These are phyloP conservation scores for Atherinosoma microstoma DNA, from an alignment of 2,797 vertebrate genomes.

Conservation along the genomic window DNA sequence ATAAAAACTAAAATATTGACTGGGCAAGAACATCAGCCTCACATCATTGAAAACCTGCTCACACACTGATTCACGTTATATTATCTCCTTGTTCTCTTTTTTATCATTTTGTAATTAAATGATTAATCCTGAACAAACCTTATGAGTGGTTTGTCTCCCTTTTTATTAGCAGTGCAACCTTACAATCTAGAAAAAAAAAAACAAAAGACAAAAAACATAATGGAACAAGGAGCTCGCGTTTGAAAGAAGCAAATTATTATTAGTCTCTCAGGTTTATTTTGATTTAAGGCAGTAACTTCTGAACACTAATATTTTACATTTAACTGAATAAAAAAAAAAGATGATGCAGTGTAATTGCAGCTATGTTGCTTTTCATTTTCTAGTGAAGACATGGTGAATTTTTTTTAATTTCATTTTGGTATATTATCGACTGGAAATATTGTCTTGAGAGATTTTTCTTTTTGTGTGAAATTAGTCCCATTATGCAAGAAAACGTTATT, in stretches of 20 bases:
- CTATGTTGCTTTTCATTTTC: constrained; percentile 39
- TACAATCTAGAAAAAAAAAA: constrained; percentile 49
- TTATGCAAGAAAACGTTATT: constrained; percentile 56
- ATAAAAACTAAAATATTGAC: neutral
- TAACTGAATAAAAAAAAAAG: constrained; percentile 4
- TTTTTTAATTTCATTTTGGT: constrained; percentile 64
- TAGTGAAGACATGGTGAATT: constrained; percentile 38
- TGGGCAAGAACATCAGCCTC: neutral
- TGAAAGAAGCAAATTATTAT: constrained; percentile 41
- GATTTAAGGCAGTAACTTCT: constrained; percentile 37
- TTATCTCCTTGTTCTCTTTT: constrained; percentile 34
- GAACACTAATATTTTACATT: constrained; percentile 26
- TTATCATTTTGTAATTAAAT: constrained; percentile 47
- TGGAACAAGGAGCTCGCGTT: constrained; percentile 29
- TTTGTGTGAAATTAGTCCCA: constrained; percentile 75
- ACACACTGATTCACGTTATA: constrained; percentile 11
- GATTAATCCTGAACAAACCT: constrained; percentile 47
- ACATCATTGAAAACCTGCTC: constrained; percentile 18
- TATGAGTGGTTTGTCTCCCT: constrained; percentile 41
- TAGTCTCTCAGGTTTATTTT: neutral
- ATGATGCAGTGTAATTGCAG: constrained; percentile 45
- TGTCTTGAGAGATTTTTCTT: constrained; percentile 62
- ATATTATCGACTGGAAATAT: constrained; percentile 68
- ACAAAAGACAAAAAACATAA: constrained; percentile 42
- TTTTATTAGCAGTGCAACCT: constrained; percentile 52